Evolutionary conservation across 2,888 invertebrate genomes (phyloP).

Genomic region (Theristus sp.): DNA sequence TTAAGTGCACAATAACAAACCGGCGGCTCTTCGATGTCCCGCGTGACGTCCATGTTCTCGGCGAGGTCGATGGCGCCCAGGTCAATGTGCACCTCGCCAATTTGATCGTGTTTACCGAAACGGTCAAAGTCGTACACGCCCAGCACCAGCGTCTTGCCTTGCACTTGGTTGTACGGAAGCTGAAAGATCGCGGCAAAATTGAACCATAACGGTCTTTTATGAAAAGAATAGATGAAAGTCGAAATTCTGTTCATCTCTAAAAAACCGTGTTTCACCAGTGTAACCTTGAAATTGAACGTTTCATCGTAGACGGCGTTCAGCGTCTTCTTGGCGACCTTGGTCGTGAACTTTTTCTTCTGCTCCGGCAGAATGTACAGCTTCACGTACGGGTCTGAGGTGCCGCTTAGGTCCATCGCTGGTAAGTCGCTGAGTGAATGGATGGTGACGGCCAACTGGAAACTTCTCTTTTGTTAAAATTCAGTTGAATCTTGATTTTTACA

Average conservation of each 20-base stretch:
- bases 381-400: slow-evolving; percentile 96
- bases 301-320: slow-evolving; percentile 95
- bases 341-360: slow-evolving; percentile 98
- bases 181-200: no score
- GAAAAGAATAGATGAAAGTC: neutral
- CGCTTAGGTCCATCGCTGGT: slow-evolving; percentile 94
- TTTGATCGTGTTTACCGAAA: slow-evolving; percentile 99
- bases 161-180: slow-evolving; percentile 80
- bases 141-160: slow-evolving; percentile 94
- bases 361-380: slow-evolving; percentile 87
- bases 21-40: slow-evolving; percentile 88
- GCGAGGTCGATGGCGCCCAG: slow-evolving; percentile 59
- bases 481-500: no score
- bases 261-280: no score
- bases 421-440: slow-evolving; percentile 93
- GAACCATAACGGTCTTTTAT: no score
- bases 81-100: slow-evolving; percentile 49
- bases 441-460: slow-evolving; percentile 61
- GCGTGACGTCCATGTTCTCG: slow-evolving; percentile 95
- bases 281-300: slow-evolving; percentile 91
- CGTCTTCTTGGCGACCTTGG: slow-evolving; percentile 96
- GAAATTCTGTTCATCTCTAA: neutral
- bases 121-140: slow-evolving; percentile 99
- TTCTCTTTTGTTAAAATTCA: no score
- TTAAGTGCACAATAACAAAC: slow-evolving; percentile 43